Percentiles rank a stretch among this genome's conserved stretches.
phyloP scores from a whole-genome alignment of 2,113 vertebrate genomes.

The Sakesphorus luctuosus region DNA sequence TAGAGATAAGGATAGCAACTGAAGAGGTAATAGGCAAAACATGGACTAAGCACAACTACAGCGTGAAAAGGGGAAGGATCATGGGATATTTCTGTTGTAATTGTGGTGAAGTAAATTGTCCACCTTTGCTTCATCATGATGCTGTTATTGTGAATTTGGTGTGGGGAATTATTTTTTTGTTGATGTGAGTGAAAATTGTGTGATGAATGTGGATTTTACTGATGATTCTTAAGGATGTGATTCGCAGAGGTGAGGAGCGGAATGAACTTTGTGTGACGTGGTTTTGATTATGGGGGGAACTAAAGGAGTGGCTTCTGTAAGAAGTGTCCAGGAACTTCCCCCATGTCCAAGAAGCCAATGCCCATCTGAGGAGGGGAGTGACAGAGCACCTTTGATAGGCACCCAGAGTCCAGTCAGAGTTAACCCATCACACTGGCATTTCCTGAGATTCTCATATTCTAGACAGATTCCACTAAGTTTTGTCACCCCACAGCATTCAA shows the following conservation, averaged over 20 bases:
- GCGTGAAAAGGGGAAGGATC: neutral
- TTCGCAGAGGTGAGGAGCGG: neutral
- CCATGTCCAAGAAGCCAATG: neutral
- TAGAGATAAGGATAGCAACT: neutral
- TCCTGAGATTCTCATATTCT: neutral
- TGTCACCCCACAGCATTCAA: neutral
- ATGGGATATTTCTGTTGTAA: neutral
- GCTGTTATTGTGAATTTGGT: neutral
- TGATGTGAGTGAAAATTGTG: neutral
- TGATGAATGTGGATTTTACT: neutral
- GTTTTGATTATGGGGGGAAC: neutral
- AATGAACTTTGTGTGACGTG: neutral
- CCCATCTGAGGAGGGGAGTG: neutral
- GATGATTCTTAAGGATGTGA: neutral
- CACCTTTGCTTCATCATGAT: neutral
- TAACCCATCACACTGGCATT: neutral
- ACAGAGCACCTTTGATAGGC: neutral
- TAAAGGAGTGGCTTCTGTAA: neutral
- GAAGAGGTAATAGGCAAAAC: neutral
- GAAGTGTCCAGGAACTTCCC: neutral
- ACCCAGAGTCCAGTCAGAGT: neutral
- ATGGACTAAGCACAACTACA: neutral
- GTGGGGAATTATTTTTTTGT: neutral
- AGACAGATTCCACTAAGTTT: neutral
- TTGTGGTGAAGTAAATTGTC: neutral